These are phyloP conservation scores for Pteria penguin DNA, from an alignment of 2,888 invertebrate genomes.

Conservation along the genomic window DNA sequence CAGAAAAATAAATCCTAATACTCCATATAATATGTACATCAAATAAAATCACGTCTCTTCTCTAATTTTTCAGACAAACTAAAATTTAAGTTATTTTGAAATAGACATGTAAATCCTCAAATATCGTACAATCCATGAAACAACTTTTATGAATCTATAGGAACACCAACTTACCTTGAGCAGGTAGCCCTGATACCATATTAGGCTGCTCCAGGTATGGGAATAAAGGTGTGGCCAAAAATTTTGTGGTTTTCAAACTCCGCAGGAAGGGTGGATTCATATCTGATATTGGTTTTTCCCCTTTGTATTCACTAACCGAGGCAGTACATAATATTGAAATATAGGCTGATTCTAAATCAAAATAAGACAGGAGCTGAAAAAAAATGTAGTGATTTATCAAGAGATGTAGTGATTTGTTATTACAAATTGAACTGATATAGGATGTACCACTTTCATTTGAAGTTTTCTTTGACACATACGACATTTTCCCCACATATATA, in stretches of 20 bases:
- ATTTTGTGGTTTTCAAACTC: constrained; percentile 66
- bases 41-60: no score
- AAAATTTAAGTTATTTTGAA: no score
- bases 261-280: constrained; percentile 71
- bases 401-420: not conserved
- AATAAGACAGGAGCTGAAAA: constrained; percentile 65
- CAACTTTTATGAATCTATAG: no score
- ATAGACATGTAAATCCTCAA: no score
- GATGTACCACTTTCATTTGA: no score
- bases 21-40: not conserved
- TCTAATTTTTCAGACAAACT: no score
- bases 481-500: not conserved
- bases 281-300: constrained; percentile 67
- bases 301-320: constrained; percentile 67
- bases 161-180: constrained; percentile 68
- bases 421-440: no score
- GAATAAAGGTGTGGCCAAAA: constrained; percentile 62
- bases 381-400: not conserved
- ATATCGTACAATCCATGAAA: no score
- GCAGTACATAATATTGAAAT: constrained; percentile 64
- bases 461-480: not conserved
- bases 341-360: constrained; percentile 57
- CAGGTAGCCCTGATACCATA: constrained; percentile 71
- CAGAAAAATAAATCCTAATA: not conserved
- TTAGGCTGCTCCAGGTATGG: constrained; percentile 76